Conservation (phyloP, 35 echinoderm and acorn worm species). For the Diadema setosum region DNA sequence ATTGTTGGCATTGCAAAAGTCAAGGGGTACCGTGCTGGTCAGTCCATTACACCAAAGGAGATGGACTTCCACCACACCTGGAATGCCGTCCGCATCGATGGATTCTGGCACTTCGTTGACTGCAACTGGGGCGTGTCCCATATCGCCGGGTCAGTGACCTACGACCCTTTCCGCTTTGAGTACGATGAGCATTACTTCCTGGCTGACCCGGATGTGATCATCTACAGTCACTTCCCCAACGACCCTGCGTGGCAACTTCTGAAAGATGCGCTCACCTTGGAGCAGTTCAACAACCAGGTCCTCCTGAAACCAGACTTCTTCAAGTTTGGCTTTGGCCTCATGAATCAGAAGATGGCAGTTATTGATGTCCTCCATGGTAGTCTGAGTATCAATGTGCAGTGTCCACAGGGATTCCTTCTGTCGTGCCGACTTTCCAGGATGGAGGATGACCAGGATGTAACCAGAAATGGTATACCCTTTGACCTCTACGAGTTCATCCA, state of each 20-base stretch:
- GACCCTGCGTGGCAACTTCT: slow-evolving; percentile 88
- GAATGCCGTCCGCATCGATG: slow-evolving; percentile 96
- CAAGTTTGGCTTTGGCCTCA: slow-evolving; percentile 68
- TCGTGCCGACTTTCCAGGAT: slow-evolving; percentile 33
- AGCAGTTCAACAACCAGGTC: slow-evolving; percentile 67
- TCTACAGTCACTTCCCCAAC: slow-evolving; percentile 85
- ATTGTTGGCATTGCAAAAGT: slow-evolving; percentile 83
- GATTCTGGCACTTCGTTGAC: slow-evolving; percentile 98
- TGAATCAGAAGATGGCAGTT: slow-evolving; percentile 45
- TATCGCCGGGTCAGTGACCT: slow-evolving; percentile 77
- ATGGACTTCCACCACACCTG: slow-evolving; percentile 76
- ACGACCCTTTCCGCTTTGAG: slow-evolving; percentile 91
- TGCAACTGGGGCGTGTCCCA: slow-evolving; percentile 99
- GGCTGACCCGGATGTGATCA: slow-evolving; percentile 92
- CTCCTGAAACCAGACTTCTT: slow-evolving; percentile 90
- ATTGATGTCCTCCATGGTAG: slow-evolving; percentile 47
- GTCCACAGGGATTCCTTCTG: slow-evolving; percentile 53
- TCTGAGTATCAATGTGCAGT: slow-evolving; percentile 48
- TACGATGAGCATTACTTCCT: slow-evolving; percentile 99
- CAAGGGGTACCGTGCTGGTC: slow-evolving; percentile 68
- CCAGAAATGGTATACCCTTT: slow-evolving; percentile 51
- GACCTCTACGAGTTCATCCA: slow-evolving; percentile 87
- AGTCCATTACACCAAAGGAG: slow-evolving; percentile 52
- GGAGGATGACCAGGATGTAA: slow-evolving; percentile 32
- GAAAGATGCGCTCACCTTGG: slow-evolving; percentile 17